Evolutionary conservation across 2,113 vertebrate genomes (phyloP), one percentile per base, ranked within the genome.

Genomic region (Spizaetus ornatus): DNA sequence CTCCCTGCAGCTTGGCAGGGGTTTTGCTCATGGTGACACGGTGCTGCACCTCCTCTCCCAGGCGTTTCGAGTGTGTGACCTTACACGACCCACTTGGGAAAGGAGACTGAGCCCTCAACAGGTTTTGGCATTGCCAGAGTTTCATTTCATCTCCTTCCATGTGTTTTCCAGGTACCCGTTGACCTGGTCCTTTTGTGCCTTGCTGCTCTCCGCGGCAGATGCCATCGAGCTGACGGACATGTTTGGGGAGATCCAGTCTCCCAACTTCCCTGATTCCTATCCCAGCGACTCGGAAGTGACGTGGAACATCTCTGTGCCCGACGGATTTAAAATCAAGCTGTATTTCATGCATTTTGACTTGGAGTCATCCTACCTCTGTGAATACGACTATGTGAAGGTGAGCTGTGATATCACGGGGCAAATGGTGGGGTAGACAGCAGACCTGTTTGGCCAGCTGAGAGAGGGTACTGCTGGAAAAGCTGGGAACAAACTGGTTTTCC

Each of bases 291-390:
- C 98, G 0, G 98, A 98, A 82, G 95, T 98, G 53, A 98, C 97
- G 0, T 99, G 99, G 99, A 99, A 99, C 83, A 96, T 99, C 84
- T 99, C 98, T 3, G 98, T 99, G 48, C 99, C 99, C 0, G 96
- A 97, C 0, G 99, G 99, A 27, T 99, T 99, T 97, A 97, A 96
- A 80, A 97, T 99, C 94, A 98, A 97, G 80, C 98, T 99, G 26
- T 99, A 99, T 97, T 99, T 99, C 97, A 99, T 99, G 98, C 99
- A 99, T 91, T 99, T 99, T 74, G 98, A 99, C 97, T 97, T 99
- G 96, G 99, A 99, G 96, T 99, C 99, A 2, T 99, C 99, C 50
- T 99, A 99, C 97, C 98, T 99, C 93, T 99, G 99, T 93, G 99
- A 99, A 98, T 99, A 99, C 6, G 99, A 99, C 97, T 99, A 98